Percentiles rank a stretch among this genome's conserved stretches.
phyloP scores from a whole-genome alignment of 2,797 vertebrate species.

The Liparis tanakae region DNA sequence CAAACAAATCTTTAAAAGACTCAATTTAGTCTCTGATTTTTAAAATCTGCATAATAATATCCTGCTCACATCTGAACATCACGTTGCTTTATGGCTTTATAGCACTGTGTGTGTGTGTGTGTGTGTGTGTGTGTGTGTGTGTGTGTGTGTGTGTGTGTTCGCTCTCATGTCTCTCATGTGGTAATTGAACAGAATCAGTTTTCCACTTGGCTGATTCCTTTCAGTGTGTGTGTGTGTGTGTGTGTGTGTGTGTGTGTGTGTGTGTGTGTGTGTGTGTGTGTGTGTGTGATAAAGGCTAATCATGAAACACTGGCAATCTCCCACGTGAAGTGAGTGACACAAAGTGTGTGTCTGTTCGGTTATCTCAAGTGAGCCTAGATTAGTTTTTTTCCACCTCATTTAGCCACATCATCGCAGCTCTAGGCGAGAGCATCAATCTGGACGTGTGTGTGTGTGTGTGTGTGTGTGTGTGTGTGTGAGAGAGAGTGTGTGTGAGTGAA shows the following conservation, averaged over 20 bases:
- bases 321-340: slow-evolving; percentile 37
- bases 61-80: background rate
- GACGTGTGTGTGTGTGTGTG: slow-evolving; percentile 21
- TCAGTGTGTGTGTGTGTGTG: slow-evolving; percentile 26
- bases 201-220: slow-evolving; percentile 58
- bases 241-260: slow-evolving; percentile 11
- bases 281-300: slow-evolving; percentile 47
- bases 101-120: slow-evolving; percentile 7
- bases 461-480: slow-evolving; percentile 19
- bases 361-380: slow-evolving; percentile 75
- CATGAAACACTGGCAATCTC: slow-evolving; percentile 40
- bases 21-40: too few species aligned
- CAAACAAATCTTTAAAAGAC: too few species aligned
- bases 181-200: slow-evolving; percentile 70
- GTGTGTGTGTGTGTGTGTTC: slow-evolving; percentile 11
- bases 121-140: slow-evolving; percentile 22
- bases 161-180: slow-evolving; percentile 51
- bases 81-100: background rate
- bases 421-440: slow-evolving; percentile 28
- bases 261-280: slow-evolving; percentile 7
- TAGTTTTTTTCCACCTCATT: slow-evolving; percentile 82
- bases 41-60: background rate
- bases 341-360: slow-evolving; percentile 45
- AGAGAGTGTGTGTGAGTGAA: slow-evolving; percentile 19
- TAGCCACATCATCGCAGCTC: slow-evolving; percentile 73